Evolutionary conservation across 2,113 vertebrate species (phyloP).

Genomic region (Aspidoscelis tigris): DNA sequence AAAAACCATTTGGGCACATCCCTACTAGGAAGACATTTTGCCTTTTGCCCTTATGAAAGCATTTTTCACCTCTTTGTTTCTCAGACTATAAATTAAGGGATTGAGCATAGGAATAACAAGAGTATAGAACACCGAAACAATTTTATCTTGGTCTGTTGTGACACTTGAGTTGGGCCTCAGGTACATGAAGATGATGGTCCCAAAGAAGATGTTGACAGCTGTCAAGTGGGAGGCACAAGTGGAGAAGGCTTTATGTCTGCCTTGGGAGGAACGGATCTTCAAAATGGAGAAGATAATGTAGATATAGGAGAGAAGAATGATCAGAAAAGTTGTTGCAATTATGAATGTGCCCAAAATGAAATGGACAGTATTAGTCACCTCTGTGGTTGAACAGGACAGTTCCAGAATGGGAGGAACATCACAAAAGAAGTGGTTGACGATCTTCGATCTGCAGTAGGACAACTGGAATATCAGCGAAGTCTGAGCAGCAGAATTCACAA

Average conservation of each 20-base stretch:
- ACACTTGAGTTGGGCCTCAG: constrained; percentile 41
- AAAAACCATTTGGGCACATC: too few species aligned
- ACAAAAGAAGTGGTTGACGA: constrained; percentile 9
- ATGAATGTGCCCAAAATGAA: constrained; percentile 6
- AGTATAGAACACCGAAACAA: constrained; percentile 54
- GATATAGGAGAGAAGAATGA: constrained; percentile 51
- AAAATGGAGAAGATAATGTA: constrained; percentile 50
- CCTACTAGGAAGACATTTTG: neutral
- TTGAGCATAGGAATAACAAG: constrained; percentile 11
- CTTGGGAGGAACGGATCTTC: neutral
- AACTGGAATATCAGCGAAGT: constrained; percentile 39
- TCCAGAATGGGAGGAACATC: neutral
- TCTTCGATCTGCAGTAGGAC: constrained; percentile 48
- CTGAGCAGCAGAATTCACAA: constrained; percentile 15
- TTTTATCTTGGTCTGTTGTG: constrained; percentile 45
- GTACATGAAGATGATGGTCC: constrained; percentile 46
- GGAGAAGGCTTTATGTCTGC: constrained; percentile 40
- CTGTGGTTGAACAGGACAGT: constrained; percentile 39
- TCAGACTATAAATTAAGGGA: neutral
- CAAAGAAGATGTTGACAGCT: neutral
- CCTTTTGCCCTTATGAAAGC: neutral
- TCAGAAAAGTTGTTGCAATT: constrained; percentile 16
- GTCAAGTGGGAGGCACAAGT: constrained; percentile 10
- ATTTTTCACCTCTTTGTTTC: constrained; percentile 2
- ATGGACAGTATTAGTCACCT: constrained; percentile 43